Conservation (phyloP, 2,888 invertebrate species). For the Rotaria magnacalcarata region DNA sequence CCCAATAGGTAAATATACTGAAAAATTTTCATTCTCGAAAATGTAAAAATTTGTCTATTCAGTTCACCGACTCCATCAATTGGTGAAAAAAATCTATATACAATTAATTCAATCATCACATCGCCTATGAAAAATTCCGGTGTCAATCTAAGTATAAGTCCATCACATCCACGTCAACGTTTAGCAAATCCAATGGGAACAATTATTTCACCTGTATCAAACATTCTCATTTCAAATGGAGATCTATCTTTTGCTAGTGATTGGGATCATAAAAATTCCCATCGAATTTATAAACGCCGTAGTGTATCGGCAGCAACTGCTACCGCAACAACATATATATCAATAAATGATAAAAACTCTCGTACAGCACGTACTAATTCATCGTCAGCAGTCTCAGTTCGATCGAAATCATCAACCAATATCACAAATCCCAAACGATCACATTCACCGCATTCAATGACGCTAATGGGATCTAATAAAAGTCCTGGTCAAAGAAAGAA, state of each 20-base stretch:
- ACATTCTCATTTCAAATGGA: not conserved
- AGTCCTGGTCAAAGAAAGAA: not conserved
- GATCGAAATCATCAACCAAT: not conserved
- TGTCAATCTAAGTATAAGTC: not conserved
- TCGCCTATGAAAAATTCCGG: not conserved
- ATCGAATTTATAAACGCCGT: not conserved
- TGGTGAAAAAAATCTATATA: not conserved
- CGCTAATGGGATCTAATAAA: not conserved
- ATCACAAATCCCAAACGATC: conserved; percentile 2
- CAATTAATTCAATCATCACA: not conserved
- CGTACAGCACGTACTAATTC: not conserved
- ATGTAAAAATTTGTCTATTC: not conserved
- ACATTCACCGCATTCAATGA: not conserved
- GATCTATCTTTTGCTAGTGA: not conserved
- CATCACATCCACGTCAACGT: not conserved
- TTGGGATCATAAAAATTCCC: not conserved
- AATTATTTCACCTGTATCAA: conserved; percentile 28
- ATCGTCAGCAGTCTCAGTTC: not conserved
- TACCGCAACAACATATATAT: not conserved
- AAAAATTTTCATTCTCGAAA: no score
- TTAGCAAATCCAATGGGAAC: not conserved
- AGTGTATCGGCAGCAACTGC: conserved; percentile 30
- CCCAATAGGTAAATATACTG: not conserved
- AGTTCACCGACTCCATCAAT: not conserved
- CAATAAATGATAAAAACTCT: conserved; percentile 16